phyloP scores from a whole-genome alignment of 1,140 invertebrate species.

The Propsilocerus akamusi region DNA sequence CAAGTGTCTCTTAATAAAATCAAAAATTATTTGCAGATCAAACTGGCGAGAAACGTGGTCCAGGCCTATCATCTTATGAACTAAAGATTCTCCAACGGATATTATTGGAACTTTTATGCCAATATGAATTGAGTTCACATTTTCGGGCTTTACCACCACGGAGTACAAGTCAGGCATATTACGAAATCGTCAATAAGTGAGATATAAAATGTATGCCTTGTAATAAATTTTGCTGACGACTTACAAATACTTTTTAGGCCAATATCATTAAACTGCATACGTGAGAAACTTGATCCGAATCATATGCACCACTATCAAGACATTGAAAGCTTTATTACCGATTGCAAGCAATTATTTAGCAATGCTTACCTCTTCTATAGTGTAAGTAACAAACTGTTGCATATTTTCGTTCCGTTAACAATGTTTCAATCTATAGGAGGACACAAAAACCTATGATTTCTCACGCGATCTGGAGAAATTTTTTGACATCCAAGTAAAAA shows the following conservation, averaged over 20 bases:
- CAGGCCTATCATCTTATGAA: constrained; percentile 34
- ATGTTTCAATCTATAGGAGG: constrained; percentile 35
- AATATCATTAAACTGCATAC: constrained; percentile 68
- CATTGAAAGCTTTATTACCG: constrained; percentile 56
- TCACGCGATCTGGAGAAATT: constrained; percentile 70
- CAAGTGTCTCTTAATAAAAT: not conserved
- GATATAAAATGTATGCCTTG: not conserved
- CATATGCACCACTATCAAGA: constrained; percentile 52
- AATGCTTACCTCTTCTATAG: constrained; percentile 72
- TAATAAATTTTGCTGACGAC: not conserved
- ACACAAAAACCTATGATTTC: constrained; percentile 64
- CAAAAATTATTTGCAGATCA: constrained; percentile 11
- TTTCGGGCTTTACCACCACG: constrained; percentile 66
- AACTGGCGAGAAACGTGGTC: constrained; percentile 28
- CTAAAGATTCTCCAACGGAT: constrained; percentile 61
- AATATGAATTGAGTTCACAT: constrained; percentile 67
- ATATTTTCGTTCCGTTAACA: constrained; percentile 5
- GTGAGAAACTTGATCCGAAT: constrained; percentile 53
- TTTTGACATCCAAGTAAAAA: constrained; percentile 62
- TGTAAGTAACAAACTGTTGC: constrained; percentile 32
- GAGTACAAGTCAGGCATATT: constrained; percentile 36
- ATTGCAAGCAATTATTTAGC: constrained; percentile 70
- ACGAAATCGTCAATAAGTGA: constrained; percentile 23
- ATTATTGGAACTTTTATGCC: constrained; percentile 74
- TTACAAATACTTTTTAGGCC: constrained; percentile 40